These are phyloP conservation scores for Epirrhoe tristata DNA, from an alignment of 2,888 invertebrate species.

Conservation along the genomic window DNA sequence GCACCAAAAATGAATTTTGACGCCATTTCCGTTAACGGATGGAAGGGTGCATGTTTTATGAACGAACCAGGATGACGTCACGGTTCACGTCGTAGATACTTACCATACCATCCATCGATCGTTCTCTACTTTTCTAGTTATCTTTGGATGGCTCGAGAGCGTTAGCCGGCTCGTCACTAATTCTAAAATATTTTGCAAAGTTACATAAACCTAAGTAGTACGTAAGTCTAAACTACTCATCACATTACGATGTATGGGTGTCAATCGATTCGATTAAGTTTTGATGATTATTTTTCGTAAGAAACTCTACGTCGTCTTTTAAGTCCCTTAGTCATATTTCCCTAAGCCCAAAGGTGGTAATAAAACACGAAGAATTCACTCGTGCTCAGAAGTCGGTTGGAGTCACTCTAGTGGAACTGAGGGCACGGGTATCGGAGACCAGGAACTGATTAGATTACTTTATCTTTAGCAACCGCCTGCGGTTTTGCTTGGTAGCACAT, in stretches of 20 bases:
- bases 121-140: too few relatives aligned
- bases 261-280: too few relatives aligned
- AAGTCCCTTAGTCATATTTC: too few relatives aligned
- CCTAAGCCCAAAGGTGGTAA: neutral
- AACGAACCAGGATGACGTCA: conserved; percentile 49
- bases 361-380: neutral
- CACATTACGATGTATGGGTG: too few relatives aligned
- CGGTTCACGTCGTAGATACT: conserved; percentile 40
- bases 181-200: too few relatives aligned
- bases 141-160: too few relatives aligned
- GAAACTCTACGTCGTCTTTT: too few relatives aligned
- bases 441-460: neutral
- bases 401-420: neutral
- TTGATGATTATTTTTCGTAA: too few relatives aligned
- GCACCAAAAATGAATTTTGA: conserved; percentile 30
- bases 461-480: neutral
- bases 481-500: neutral
- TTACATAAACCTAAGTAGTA: too few relatives aligned
- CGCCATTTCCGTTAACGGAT: conserved; percentile 47
- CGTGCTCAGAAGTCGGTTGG: neutral
- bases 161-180: too few relatives aligned
- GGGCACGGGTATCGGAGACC: neutral
- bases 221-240: too few relatives aligned
- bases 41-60: conserved; percentile 64
- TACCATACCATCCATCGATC: neutral